Evolutionary conservation across 2,797 vertebrate species (phyloP), one percentile per base, ranked within the genome.

Genomic region (Vespertilio murinus): DNA sequence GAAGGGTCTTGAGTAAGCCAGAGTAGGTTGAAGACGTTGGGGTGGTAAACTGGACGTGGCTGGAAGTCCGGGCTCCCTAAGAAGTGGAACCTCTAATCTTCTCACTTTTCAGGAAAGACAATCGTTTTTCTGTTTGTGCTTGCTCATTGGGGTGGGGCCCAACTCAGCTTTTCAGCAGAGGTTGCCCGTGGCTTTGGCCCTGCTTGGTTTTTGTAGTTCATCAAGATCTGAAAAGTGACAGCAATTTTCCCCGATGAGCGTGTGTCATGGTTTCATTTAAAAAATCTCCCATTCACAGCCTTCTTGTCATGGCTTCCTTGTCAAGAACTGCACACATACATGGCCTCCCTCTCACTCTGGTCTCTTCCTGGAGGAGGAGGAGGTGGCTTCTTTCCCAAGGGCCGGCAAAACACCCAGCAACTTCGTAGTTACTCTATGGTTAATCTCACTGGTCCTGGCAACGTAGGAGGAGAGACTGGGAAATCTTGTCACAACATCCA

Each of bases 391-490:
- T 81, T 82, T 88, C 52, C 73, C 49, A 87, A 81, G 81, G 33
- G 28, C 91, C 74, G 92, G 56, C 20, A 79, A 54, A 80, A 93
- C 38, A 52, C 87, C 75, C 28, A 80, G 13, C 17, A 70, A 59
- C 95, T 82, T 93, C 12, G 73, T 59, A 11, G 18, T 47, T 56
- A 56, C 28, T 83, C 42, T 47, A 65, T 82, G 54, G 22, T 87
- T 93, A 49, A 91, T 40, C 56, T 96, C 42, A 65, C 17, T 13
- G 86, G 49, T 71, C 97, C 59, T 88, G 93, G 93, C 91, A 95
- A 30, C 71, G n/a, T 54, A 38, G 86, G 75, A 88, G 70, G 94
- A 67, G 38, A 40, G 81, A 73, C 90, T 84, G 91, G 69, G 77
- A 92, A 95, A 97, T 14, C 35, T 65, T 56, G 94, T 80, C 69